Conservation (phyloP, 2,113 vertebrate genomes). For the Ramphastos sulfuratus region DNA sequence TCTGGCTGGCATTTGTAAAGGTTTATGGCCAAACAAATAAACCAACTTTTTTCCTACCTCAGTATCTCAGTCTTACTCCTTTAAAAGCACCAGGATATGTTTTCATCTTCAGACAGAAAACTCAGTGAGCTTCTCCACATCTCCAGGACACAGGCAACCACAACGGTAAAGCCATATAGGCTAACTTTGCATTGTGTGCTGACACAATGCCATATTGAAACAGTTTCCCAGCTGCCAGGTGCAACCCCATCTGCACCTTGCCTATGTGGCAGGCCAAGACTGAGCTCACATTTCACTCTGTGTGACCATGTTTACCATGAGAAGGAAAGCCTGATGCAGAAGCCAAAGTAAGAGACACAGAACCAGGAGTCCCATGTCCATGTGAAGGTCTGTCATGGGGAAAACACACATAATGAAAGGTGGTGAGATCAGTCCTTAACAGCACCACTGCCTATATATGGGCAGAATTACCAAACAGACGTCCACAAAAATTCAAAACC, state of each 20-base stretch:
- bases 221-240: background rate
- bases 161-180: accelerated
- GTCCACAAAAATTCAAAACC: background rate
- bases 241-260: background rate
- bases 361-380: background rate
- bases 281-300: accelerated
- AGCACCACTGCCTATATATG: accelerated
- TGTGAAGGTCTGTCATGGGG: background rate
- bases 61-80: background rate
- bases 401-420: accelerated
- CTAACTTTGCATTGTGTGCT: accelerated
- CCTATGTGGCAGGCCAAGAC: background rate
- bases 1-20: background rate
- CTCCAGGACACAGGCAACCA: accelerated
- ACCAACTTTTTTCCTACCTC: background rate
- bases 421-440: background rate
- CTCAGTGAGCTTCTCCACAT: background rate
- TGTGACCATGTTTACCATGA: accelerated
- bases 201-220: background rate
- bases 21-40: background rate
- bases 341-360: background rate
- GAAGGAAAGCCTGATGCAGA: background rate
- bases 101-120: background rate
- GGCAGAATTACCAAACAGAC: background rate
- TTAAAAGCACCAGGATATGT: accelerated